Percentiles rank a stretch among this genome's conserved stretches.
Evolutionary conservation across 2,888 invertebrate species (phyloP).

Genomic region (Caenorhabditis japonica): DNA sequence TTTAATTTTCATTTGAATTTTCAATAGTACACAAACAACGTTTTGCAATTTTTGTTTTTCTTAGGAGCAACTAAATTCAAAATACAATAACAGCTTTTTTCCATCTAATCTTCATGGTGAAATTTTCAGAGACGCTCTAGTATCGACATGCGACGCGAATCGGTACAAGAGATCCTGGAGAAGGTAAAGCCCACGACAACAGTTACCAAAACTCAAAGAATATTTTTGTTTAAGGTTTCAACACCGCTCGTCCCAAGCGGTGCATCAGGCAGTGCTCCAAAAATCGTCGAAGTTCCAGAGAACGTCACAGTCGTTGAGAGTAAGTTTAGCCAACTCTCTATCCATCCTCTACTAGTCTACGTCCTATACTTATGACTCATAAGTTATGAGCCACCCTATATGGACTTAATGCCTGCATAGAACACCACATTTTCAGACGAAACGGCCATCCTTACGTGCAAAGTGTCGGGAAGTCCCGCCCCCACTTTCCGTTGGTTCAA

Average conservation of each 20-base stretch:
- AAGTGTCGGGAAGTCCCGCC: slow-evolving; percentile 92
- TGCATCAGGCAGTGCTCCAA: slow-evolving; percentile 82
- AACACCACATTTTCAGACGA: slow-evolving; percentile 82
- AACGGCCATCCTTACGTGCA: slow-evolving; percentile 91
- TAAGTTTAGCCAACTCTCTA: too few relatives aligned
- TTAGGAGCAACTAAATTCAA: too few relatives aligned
- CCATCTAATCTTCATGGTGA: not conserved
- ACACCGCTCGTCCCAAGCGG: slow-evolving; percentile 86
- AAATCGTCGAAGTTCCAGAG: slow-evolving; percentile 92
- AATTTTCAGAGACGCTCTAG: slow-evolving; percentile 84
- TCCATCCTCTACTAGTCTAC: too few relatives aligned
- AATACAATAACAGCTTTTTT: too few relatives aligned
- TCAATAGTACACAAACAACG: not conserved
- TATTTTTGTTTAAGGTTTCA: slow-evolving; percentile 81
- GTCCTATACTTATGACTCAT: too few relatives aligned
- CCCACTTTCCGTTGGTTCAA: slow-evolving; percentile 84
- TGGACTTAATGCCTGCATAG: too few relatives aligned
- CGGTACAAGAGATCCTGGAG: slow-evolving; percentile 74
- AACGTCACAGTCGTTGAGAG: slow-evolving; percentile 97
- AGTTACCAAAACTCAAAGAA: not conserved
- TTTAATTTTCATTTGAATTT: too few relatives aligned
- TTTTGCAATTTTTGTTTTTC: not conserved
- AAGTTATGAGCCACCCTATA: too few relatives aligned
- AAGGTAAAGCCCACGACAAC: slow-evolving; percentile 60
- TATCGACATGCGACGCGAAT: slow-evolving; percentile 88